Conservation (phyloP, 2,113 vertebrate species). For the Leptobrachium ailaonicum region DNA sequence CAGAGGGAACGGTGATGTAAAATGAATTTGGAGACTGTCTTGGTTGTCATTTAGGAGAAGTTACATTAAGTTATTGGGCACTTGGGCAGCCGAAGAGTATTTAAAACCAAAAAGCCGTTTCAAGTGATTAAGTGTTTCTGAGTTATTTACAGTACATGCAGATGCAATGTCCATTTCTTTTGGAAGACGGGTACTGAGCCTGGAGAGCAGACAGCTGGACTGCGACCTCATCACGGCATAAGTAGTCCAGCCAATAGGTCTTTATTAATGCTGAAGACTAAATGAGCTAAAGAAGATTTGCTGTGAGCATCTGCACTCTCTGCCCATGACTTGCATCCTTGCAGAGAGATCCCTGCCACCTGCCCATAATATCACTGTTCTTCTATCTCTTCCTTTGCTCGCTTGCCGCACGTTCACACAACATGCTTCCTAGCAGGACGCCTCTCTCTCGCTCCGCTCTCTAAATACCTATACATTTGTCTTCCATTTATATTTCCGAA, state of each 20-base stretch:
- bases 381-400: constrained; percentile 17
- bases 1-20: constrained; percentile 2
- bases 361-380: constrained; percentile 33
- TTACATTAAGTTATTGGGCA: constrained; percentile 38
- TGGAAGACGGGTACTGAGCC: constrained; percentile 30
- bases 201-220: constrained; percentile 39
- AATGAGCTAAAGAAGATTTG: constrained; percentile 38
- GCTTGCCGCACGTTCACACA: constrained; percentile 38
- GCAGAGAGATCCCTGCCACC: constrained; percentile 34
- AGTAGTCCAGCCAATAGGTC: constrained; percentile 41
- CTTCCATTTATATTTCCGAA: constrained; percentile 47
- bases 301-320: constrained; percentile 14
- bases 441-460: constrained; percentile 20
- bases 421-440: constrained; percentile 41
- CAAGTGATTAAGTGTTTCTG: constrained; percentile 39
- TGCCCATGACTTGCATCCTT: constrained; percentile 28
- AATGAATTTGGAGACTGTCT: constrained; percentile 15
- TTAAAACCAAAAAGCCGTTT: constrained; percentile 24
- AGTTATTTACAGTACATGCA: constrained; percentile 43
- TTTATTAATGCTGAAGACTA: constrained; percentile 48
- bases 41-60: constrained; percentile 27
- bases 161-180: constrained; percentile 43
- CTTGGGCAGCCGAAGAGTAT: constrained; percentile 27
- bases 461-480: constrained; percentile 45
- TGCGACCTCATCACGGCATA: constrained; percentile 33